Evolutionary conservation across 2,797 vertebrate genomes (phyloP).

Genomic region (Selene dorsalis): DNA sequence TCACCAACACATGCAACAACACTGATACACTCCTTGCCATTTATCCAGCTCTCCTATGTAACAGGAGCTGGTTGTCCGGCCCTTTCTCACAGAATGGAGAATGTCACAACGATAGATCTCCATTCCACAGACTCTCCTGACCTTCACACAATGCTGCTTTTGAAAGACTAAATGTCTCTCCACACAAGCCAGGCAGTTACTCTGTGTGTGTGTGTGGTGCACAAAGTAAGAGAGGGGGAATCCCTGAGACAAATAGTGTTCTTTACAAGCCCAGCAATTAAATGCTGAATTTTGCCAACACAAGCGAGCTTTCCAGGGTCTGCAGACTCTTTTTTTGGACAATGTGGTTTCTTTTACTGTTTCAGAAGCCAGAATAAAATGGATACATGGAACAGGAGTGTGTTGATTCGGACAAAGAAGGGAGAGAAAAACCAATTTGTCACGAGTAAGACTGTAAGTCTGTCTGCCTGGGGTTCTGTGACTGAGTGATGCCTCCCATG

Average conservation of each 20-base stretch:
- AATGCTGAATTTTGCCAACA: constrained; percentile 61
- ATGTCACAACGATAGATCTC: constrained; percentile 78
- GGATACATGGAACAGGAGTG: constrained; percentile 49
- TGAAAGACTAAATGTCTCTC: constrained; percentile 78
- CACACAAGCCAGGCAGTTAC: constrained; percentile 41
- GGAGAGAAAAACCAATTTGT: constrained; percentile 44
- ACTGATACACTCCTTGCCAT: constrained; percentile 44
- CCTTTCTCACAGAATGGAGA: constrained; percentile 71
- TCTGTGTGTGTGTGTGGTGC: constrained; percentile 17
- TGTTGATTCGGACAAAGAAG: constrained; percentile 44
- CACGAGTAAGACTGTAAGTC: constrained; percentile 16
- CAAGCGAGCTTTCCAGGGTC: constrained; percentile 36
- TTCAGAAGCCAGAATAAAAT: constrained; percentile 46
- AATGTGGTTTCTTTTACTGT: constrained; percentile 52
- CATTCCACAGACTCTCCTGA: constrained; percentile 78
- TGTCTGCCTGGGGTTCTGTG: constrained; percentile 60
- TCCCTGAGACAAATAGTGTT: constrained; percentile 67
- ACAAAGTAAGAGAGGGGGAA: constrained; percentile 57
- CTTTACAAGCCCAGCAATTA: constrained; percentile 55
- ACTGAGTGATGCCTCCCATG: constrained; percentile 68
- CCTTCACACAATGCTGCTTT: constrained; percentile 84
- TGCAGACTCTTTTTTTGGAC: constrained; percentile 38
- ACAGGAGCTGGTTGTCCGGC: constrained; percentile 68
- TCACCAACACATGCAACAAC: constrained; percentile 10
- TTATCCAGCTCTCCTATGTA: constrained; percentile 65